These are phyloP conservation scores for Congeria kusceri DNA, from an alignment of 2,888 invertebrate genomes.

Conservation along the genomic window DNA sequence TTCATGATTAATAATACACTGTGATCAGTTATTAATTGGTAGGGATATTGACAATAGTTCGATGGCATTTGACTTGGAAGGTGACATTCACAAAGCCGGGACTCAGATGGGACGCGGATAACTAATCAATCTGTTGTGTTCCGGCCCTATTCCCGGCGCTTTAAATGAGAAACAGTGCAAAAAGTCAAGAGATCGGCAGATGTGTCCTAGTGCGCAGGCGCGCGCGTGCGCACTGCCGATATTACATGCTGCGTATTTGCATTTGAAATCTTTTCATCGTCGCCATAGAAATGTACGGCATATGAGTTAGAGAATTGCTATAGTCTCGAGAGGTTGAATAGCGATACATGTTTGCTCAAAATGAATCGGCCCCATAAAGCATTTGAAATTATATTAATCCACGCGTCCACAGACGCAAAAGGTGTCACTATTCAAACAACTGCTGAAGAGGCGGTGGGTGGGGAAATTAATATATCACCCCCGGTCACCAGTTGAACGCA, in stretches of 20 bases:
- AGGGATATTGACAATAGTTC: constrained; percentile 35
- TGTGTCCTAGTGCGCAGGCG: neutral
- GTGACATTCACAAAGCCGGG: constrained; percentile 24
- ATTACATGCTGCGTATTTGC: too few relatives aligned
- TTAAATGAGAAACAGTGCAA: neutral
- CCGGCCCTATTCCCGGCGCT: neutral
- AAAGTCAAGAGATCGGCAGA: constrained; percentile 1
- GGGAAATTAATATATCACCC: too few relatives aligned
- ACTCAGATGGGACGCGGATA: constrained; percentile 35
- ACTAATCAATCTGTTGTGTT: constrained; percentile 33
- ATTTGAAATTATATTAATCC: constrained; percentile 44
- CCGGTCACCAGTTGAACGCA: too few relatives aligned
- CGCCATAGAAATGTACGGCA: constrained; percentile 1
- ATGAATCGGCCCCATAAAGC: constrained; percentile 10
- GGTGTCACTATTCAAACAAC: too few relatives aligned
- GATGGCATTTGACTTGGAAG: constrained; percentile 32
- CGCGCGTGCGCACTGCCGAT: too few relatives aligned
- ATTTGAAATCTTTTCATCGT: neutral
- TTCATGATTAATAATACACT: constrained; percentile 18
- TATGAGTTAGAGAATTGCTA: neutral
- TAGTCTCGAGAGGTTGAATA: constrained; percentile 15
- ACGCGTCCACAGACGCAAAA: constrained; percentile 38
- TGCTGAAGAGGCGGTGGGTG: too few relatives aligned
- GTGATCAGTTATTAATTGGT: constrained; percentile 53
- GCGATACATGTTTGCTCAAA: constrained; percentile 41